These are phyloP conservation scores for Albula goreensis DNA, from an alignment of 2,113 vertebrate species.

Conservation along the genomic window DNA sequence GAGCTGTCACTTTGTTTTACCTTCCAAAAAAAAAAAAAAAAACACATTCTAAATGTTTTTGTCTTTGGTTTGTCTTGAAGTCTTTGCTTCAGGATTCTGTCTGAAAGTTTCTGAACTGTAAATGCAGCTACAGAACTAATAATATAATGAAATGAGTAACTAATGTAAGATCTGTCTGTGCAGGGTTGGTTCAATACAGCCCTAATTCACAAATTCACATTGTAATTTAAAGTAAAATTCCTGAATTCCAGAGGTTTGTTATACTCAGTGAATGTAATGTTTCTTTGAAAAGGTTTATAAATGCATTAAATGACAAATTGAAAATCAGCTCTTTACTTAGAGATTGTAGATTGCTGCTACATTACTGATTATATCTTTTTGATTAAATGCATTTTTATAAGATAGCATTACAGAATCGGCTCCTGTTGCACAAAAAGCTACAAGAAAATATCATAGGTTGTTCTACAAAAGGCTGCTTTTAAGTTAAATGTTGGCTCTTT, in stretches of 20 bases:
- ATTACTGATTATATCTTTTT: not conserved
- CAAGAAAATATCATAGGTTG: too few species aligned
- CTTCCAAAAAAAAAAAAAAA: not conserved
- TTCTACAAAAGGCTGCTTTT: too few species aligned
- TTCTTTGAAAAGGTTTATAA: not conserved
- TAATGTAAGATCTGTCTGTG: not conserved
- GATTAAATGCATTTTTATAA: not conserved
- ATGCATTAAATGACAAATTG: not conserved
- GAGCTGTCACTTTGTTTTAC: constrained; percentile 28
- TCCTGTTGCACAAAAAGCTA: not conserved
- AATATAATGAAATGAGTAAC: too few species aligned
- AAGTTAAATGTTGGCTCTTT: too few species aligned
- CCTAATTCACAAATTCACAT: not conserved
- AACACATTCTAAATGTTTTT: too few species aligned
- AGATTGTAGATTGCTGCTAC: not conserved
- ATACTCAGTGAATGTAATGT: not conserved
- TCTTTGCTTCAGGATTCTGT: not conserved
- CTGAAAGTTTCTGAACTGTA: not conserved
- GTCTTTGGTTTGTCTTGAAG: not conserved
- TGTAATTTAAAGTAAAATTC: constrained; percentile 8
- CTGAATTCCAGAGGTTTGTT: not conserved
- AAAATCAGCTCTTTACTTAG: not conserved
- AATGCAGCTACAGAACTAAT: not conserved
- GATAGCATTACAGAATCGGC: not conserved
- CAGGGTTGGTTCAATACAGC: not conserved